A percentile compares a stretch with the other conserved stretches of the same genome.
These are phyloP conservation scores for Anagyrus pseudococci DNA, from an alignment of 2,888 invertebrate genomes.

Conservation along the genomic window DNA sequence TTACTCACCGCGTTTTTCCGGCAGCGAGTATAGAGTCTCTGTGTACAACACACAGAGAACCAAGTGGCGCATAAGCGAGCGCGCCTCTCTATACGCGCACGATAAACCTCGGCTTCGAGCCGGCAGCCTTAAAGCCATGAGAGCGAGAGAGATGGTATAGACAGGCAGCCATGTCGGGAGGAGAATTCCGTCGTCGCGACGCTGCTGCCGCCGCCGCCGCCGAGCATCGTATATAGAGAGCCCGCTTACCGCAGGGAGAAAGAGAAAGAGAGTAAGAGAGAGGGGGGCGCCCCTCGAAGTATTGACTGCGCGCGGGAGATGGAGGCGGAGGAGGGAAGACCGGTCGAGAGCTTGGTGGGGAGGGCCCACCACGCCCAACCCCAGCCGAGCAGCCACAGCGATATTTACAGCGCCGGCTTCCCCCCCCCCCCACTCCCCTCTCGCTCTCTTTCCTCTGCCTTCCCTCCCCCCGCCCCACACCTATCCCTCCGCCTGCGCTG, in stretches of 20 bases:
- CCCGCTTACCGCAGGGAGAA: too few relatives aligned
- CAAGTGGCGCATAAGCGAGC: slow-evolving; percentile 25
- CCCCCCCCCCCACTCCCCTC: slow-evolving; percentile 13
- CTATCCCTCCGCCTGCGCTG: background rate
- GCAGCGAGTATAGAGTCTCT: slow-evolving; percentile 3
- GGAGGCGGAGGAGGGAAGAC: slow-evolving; percentile 41
- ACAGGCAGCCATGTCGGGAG: slow-evolving; percentile 51
- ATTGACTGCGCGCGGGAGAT: slow-evolving; percentile 55
- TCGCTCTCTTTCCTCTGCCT: slow-evolving; percentile 37
- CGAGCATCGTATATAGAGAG: too few relatives aligned
- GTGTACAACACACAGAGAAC: background rate
- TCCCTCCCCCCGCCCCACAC: slow-evolving; percentile 12
- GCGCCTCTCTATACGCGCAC: slow-evolving; percentile 7
- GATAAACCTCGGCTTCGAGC: slow-evolving; percentile 6
- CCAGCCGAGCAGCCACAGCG: slow-evolving; percentile 49
- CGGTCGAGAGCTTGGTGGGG: slow-evolving; percentile 25
- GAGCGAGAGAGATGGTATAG: background rate
- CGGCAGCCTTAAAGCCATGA: background rate
- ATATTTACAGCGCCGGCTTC: slow-evolving; percentile 1
- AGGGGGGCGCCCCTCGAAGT: slow-evolving; percentile 51
- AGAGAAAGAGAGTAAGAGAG: too few relatives aligned
- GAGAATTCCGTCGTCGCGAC: slow-evolving; percentile 57
- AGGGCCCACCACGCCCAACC: slow-evolving; percentile 59
- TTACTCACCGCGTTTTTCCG: slow-evolving; percentile 33
- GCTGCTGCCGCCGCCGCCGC: slow-evolving; percentile 41